Base-by-base conservation (phyloP, 2,797 vertebrate species). In the Adrianichthys oophorus region DNA sequence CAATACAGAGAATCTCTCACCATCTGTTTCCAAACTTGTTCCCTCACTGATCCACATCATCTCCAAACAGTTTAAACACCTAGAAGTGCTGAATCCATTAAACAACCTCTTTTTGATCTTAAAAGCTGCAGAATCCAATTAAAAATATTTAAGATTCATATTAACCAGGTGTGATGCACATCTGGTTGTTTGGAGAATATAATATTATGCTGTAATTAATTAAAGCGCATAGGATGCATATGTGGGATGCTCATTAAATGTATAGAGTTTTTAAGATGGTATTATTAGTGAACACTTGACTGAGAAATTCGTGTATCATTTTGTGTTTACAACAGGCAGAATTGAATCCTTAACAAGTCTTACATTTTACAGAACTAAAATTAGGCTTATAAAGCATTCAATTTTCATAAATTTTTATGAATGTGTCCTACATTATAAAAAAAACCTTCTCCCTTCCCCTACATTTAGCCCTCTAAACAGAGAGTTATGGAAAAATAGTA, bases 151-250 rank as follows among this genome's bases (percentile, higher is more conserved):
- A 78, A 70, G 75, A 58, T 75, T 71, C 70, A 59, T 72, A 70
- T 84, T 74, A 72, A 65, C 69, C 86, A 91, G 88, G 85, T 91
- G 89, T 80, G 70, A 50, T 49, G 59, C 88, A 86, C 91, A 90
- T 88, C 86, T 89, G 88, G 78, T 52, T 70, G 59, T 79, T 76
- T 72, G 18, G 55, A 61, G 29, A 67, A 52, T 37, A n/a, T 52
- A 71, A 76, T 80, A 76, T 60, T 84, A 54, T 65, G 60, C 50
- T 68, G 42, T 82, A 65, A 80, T 87, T 74, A 79, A 72, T 32
- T 72, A 65, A 73, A 71, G 75, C 62, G 61, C 65, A 52, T 40
- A 21, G 43, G 44, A 19, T 60, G 62, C 57, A 71, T 64, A 63
- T 53, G 66, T 74, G 76, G 2, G 52, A 50, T 73, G 61, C 18